Evolutionary conservation across 2,113 vertebrate genomes (phyloP).

Genomic region (Amazona guildingii): DNA sequence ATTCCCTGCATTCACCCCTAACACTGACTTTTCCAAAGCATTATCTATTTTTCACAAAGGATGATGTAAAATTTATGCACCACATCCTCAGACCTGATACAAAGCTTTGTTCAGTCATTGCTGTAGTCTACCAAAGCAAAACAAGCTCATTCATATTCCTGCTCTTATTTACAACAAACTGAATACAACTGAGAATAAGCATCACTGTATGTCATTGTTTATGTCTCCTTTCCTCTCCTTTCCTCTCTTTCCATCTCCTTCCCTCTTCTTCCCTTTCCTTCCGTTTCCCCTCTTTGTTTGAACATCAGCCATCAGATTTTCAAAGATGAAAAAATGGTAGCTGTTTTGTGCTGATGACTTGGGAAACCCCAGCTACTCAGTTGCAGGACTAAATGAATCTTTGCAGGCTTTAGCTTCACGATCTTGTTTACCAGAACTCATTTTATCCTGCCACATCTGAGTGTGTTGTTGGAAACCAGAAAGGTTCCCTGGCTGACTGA

Average conservation of each 20-base stretch:
- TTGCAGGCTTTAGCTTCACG: not conserved
- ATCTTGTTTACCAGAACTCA: not conserved
- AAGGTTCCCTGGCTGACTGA: not conserved
- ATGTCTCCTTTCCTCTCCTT: no score
- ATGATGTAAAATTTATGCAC: not conserved
- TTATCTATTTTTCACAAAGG: not conserved
- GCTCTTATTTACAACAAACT: not conserved
- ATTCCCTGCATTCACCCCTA: not conserved
- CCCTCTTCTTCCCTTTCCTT: not conserved
- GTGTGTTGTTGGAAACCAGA: not conserved
- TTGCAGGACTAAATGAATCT: not conserved
- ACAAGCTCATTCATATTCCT: not conserved
- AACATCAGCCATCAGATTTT: not conserved
- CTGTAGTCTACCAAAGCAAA: not conserved
- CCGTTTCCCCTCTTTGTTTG: not conserved
- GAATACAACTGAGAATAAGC: not conserved
- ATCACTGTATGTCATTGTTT: not conserved
- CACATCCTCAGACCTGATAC: not conserved
- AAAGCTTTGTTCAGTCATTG: not conserved
- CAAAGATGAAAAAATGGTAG: not conserved
- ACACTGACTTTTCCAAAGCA: not conserved
- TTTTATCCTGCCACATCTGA: not conserved
- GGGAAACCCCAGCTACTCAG: not conserved
- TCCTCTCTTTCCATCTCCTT: no score
- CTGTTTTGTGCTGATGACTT: not conserved